A percentile compares a stretch with the other conserved stretches of the same genome.
Evolutionary conservation across 2,888 invertebrate genomes (phyloP).

Genomic region (Yponomeuta evonymella): DNA sequence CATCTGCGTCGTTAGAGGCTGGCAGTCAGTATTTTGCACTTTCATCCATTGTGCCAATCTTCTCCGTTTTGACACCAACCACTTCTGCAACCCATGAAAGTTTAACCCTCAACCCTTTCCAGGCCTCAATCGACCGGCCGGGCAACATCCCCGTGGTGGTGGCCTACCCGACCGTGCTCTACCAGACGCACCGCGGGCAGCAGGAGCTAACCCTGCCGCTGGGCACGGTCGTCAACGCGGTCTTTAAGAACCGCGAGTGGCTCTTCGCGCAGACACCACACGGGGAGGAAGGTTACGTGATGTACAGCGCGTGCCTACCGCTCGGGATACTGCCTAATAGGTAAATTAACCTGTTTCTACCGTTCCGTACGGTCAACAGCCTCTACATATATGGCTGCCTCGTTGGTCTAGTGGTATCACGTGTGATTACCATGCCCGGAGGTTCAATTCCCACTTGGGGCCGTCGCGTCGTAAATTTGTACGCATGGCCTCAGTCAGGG

Average conservation of each 20-base stretch:
- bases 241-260: conserved; percentile 91
- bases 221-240: conserved; percentile 90
- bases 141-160: conserved; percentile 91
- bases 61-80: too few relatives aligned
- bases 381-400: too few relatives aligned
- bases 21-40: too few relatives aligned
- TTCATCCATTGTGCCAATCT: too few relatives aligned
- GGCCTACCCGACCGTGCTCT: conserved; percentile 83
- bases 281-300: conserved; percentile 88
- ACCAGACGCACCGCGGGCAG: conserved; percentile 84
- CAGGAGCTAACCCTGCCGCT: conserved; percentile 82
- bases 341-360: conserved; percentile 30
- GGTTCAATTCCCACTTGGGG: too few relatives aligned
- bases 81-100: too few relatives aligned
- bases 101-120: conserved; percentile 19
- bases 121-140: conserved; percentile 86
- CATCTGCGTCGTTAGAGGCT: too few relatives aligned
- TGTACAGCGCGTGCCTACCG: conserved; percentile 85
- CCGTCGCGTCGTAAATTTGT: too few relatives aligned
- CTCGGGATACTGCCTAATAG: conserved; percentile 81
- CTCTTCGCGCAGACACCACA: conserved; percentile 90
- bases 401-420: too few relatives aligned
- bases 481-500: too few relatives aligned
- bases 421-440: too few relatives aligned
- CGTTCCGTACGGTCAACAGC: too few relatives aligned